phyloP scores from a whole-genome alignment of 2,113 vertebrate genomes.

The Albula goreensis region DNA sequence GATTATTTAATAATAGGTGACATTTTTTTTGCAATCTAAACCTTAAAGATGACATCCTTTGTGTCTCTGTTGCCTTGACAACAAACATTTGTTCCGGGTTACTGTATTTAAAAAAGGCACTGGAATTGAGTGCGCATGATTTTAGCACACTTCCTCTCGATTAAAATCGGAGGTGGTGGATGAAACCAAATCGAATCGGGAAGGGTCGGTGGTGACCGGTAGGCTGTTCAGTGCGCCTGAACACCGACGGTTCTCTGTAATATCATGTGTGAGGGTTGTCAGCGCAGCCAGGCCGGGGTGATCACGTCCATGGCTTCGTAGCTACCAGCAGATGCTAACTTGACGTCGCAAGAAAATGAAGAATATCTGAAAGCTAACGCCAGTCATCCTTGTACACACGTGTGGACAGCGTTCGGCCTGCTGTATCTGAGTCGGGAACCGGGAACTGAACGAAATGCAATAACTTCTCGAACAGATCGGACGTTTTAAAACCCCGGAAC shows the following conservation, averaged over 20 bases:
- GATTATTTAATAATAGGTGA: not conserved
- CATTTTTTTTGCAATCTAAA: not conserved
- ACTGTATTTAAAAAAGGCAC: not conserved
- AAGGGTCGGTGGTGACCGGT: no score
- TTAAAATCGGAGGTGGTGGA: not conserved
- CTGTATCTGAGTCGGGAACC: not conserved
- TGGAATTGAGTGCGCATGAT: not conserved
- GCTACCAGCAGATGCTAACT: not conserved
- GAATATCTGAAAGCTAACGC: not conserved
- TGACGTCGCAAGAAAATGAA: not conserved
- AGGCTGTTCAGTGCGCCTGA: no score
- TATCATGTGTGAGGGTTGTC: no score
- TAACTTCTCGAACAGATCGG: not conserved
- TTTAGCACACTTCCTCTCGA: not conserved
- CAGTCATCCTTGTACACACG: not conserved
- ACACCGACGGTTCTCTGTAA: no score
- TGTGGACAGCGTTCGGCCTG: not conserved
- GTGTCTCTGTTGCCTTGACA: not conserved
- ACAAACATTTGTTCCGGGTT: not conserved
- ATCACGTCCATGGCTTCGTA: not conserved
- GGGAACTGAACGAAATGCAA: not conserved
- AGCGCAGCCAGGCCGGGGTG: not conserved
- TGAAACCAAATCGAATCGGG: not conserved
- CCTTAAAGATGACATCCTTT: not conserved
- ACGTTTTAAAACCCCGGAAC: not conserved